Percentiles rank a stretch among this genome's conserved stretches.
These are phyloP conservation scores for Ctenomys sociabilis DNA, from an alignment of 2,113 vertebrate species.

Conservation along the genomic window DNA sequence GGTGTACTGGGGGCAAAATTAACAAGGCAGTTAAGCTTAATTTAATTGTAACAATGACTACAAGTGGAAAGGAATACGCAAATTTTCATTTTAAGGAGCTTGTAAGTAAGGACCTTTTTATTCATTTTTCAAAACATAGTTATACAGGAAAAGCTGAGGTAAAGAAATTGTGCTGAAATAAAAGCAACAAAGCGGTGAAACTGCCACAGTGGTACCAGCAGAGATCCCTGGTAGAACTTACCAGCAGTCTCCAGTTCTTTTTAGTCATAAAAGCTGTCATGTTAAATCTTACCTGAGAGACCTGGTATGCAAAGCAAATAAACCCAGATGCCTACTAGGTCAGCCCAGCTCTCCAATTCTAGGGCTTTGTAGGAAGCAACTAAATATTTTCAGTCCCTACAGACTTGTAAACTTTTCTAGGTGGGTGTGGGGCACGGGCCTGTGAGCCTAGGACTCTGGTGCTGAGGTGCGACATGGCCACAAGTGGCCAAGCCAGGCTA, in stretches of 20 bases:
- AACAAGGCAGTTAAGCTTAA: neutral
- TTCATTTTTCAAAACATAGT: neutral
- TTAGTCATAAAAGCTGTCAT: neutral
- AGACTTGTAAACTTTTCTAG: neutral
- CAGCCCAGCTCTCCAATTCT: neutral
- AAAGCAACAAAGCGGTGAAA: neutral
- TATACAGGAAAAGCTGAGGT: neutral
- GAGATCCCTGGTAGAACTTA: neutral
- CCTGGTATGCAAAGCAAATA: neutral
- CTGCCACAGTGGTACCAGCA: neutral
- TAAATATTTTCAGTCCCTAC: conserved; percentile 27
- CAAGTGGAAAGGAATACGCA: neutral
- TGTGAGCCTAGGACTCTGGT: neutral
- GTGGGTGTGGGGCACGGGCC: neutral
- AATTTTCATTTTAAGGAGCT: neutral
- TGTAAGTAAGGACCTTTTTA: conserved; percentile 2
- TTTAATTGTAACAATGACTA: neutral
- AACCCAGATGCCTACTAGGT: neutral
- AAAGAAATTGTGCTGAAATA: neutral
- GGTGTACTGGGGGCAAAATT: neutral
- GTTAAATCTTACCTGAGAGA: conserved; percentile 21
- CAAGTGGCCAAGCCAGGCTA: no score
- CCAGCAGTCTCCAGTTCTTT: neutral
- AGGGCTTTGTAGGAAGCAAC: neutral
- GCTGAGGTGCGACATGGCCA: neutral